Percentiles rank a stretch among this genome's conserved stretches.
Evolutionary conservation across 1,140 invertebrate species (phyloP).

Genomic region (Bombus soroeensis): DNA sequence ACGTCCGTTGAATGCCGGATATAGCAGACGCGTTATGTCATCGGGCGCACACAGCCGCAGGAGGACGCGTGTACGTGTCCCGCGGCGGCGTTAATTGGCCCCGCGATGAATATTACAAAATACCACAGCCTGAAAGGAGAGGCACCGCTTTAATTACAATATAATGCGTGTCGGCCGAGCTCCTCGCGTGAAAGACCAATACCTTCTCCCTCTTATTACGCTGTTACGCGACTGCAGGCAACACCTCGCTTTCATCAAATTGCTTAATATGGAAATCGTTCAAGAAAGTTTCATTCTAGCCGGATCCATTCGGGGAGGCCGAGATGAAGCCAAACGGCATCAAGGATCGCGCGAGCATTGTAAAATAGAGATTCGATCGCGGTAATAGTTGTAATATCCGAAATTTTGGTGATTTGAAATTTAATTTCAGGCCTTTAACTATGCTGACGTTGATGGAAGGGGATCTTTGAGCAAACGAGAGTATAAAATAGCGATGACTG

Average conservation of each 20-base stretch:
- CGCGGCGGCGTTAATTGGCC: conserved; percentile 58
- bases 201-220: not conserved
- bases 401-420: not conserved
- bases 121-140: conserved; percentile 44
- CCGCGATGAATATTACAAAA: conserved; percentile 58
- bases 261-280: conserved; percentile 24
- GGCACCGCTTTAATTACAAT: conserved; percentile 53
- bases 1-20: conserved; percentile 52
- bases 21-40: conserved; percentile 43
- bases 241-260: conserved; percentile 32
- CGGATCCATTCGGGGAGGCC: not conserved
- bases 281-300: conserved; percentile 39
- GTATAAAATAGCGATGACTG: conserved; percentile 60
- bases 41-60: not conserved
- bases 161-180: conserved; percentile 41
- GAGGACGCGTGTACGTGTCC: not conserved
- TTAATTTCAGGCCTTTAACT: conserved; percentile 41
- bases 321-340: not conserved
- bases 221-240: not conserved
- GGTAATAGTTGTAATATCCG: not conserved
- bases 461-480: conserved; percentile 38
- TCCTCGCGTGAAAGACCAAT: conserved; percentile 31
- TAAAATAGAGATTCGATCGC: not conserved
- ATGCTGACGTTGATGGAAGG: conserved; percentile 36
- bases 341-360: conserved; percentile 12